These are phyloP conservation scores for Noctilio leporinus DNA, from an alignment of 2,113 vertebrate genomes.

Conservation along the genomic window DNA sequence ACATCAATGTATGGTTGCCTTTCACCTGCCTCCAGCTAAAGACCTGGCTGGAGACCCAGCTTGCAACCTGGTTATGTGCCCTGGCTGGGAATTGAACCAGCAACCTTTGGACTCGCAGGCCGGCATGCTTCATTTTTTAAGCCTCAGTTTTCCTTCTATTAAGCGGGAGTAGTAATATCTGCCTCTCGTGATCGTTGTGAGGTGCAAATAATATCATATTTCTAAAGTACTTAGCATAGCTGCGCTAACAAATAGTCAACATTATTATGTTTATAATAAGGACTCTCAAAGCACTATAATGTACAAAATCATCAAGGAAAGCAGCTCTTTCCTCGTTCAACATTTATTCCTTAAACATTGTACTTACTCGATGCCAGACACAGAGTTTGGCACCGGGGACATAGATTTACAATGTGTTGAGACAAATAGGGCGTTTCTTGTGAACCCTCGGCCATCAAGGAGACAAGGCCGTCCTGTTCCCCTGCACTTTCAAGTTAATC, in stretches of 20 bases:
- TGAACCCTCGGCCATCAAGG: neutral
- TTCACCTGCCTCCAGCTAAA: too few species aligned
- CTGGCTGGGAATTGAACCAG: too few species aligned
- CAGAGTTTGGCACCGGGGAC: neutral
- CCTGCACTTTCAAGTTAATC: slow-evolving; percentile 29
- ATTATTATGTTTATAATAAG: neutral
- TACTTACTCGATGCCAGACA: neutral
- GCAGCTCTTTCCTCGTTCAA: neutral
- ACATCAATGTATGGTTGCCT: too few species aligned
- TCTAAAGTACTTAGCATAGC: neutral
- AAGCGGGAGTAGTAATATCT: neutral
- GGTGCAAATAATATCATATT: neutral
- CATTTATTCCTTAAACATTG: neutral
- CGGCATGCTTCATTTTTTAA: too few species aligned
- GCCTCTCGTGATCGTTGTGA: neutral
- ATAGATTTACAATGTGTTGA: slow-evolving; percentile 42
- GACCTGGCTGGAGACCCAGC: too few species aligned
- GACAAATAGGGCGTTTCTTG: neutral
- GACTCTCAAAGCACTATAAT: neutral
- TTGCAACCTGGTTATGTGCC: too few species aligned
- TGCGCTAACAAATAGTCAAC: neutral
- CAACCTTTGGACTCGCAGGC: too few species aligned
- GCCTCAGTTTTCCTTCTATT: neutral
- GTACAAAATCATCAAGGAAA: neutral
- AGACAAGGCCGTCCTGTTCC: neutral